Base-by-base conservation (phyloP, 1,140 invertebrate genomes). In the Sinonovacula constricta region DNA sequence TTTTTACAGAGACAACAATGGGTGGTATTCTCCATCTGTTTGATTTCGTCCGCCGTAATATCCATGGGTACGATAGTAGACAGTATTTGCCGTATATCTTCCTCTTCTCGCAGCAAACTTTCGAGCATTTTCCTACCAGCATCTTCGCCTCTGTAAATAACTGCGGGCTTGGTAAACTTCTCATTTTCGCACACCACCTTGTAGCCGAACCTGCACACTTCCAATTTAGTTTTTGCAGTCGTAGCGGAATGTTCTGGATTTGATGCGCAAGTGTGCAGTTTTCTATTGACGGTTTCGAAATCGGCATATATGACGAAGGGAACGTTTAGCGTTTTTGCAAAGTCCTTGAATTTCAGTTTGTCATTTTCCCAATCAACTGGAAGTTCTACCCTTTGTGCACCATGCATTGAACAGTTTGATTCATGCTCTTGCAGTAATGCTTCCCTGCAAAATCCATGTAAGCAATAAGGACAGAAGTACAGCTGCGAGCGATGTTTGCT, bases 1-100 rank as follows among this genome's bases (percentile, higher is more conserved):
- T 81, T 86, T 72, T 28, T 51, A 56, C 71, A 74, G 31, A 68
- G 59, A 31, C 54, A 56, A 57, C 68, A 65, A 12, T 28, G 15
- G 1, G 18, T 28, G 3, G 57, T 28, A 2, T 54, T 56, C 24
- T 68, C 2, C 45, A 75, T 63, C 28, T 56, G 15, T 7, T 33
- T 24, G 18, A 12, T 31, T 7, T 30, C 26, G 12, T 57, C 56
- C 33, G 28, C 31, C 14, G 12, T 12, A 57, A 57, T 57, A 10
- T 26, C 10, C 12, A 65, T 65, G 14, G 63, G 36, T 67, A 49
- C 45, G 28, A 67, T 49, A 3, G 36, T 49, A 28, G 63, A 67
- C 3, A 67, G 36, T 28, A 67, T 49, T 15, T 67, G 36, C 24
- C 10, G 36, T 14, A 67, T 67, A 1, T 34, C n/a, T 57, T 76